Evolutionary conservation across 2,113 vertebrate species (phyloP).

Genomic region (Megaceryle torquata): DNA sequence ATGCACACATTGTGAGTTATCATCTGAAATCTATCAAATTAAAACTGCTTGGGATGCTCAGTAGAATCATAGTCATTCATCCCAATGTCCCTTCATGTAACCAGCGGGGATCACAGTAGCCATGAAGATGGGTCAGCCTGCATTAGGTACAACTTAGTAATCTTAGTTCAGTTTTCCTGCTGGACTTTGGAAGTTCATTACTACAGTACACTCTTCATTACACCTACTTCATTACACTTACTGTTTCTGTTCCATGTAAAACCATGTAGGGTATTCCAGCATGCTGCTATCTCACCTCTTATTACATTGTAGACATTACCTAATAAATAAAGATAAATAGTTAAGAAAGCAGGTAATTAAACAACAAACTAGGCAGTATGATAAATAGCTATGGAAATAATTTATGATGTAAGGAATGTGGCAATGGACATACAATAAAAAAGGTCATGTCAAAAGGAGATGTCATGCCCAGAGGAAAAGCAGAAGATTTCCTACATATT

Average conservation of each 20-base stretch:
- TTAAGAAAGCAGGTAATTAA: not conserved
- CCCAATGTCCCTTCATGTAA: not conserved
- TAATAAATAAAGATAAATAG: not conserved
- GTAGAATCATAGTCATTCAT: not conserved
- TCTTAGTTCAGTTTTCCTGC: not conserved
- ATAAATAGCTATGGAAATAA: not conserved
- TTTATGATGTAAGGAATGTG: not conserved
- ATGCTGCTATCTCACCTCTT: not conserved
- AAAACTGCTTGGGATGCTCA: not conserved
- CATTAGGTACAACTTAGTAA: not conserved
- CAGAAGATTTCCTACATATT: too few relatives aligned
- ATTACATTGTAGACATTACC: not conserved
- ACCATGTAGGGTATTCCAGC: not conserved
- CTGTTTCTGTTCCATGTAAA: not conserved
- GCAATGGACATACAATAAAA: not conserved
- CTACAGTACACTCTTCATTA: not conserved
- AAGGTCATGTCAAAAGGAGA: not conserved
- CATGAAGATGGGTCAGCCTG: not conserved
- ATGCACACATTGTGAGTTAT: not conserved
- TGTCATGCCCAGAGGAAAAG: not conserved
- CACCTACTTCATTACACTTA: not conserved
- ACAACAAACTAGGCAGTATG: not conserved
- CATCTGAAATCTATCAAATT: not conserved
- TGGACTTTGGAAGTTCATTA: not conserved
- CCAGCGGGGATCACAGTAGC: too few relatives aligned